These are phyloP conservation scores for Lethenteron reissneri DNA, from an alignment of 2,113 vertebrate species.

Conservation along the genomic window DNA sequence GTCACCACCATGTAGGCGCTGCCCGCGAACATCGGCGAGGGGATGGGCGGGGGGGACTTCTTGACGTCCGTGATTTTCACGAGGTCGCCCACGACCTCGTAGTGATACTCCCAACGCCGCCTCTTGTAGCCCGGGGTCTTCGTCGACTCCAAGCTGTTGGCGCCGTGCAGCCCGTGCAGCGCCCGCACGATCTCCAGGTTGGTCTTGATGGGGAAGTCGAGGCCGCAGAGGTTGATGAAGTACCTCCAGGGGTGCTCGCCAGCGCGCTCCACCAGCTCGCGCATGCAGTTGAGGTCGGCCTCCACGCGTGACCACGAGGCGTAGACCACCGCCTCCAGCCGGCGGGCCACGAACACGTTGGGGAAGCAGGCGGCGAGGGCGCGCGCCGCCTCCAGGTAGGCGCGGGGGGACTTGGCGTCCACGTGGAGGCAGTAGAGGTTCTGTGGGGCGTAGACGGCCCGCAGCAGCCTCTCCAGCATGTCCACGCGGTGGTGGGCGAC, in stretches of 20 bases:
- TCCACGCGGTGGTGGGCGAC: slow-evolving; percentile 73
- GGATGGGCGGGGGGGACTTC: neutral
- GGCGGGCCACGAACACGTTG: slow-evolving; percentile 3
- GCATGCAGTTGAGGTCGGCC: slow-evolving; percentile 8
- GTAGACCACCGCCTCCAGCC: neutral
- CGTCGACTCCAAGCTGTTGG: slow-evolving; percentile 24
- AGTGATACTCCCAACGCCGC: slow-evolving; percentile 1
- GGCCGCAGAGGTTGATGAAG: slow-evolving; percentile 7
- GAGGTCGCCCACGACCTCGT: neutral
- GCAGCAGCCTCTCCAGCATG: slow-evolving; percentile 59
- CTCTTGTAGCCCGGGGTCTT: neutral
- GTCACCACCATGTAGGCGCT: slow-evolving; percentile 6
- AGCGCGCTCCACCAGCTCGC: neutral
- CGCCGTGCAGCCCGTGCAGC: neutral
- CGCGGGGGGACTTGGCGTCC: neutral
- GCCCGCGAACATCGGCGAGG: neutral
- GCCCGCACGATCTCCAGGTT: slow-evolving; percentile 7
- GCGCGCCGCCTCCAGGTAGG: neutral
- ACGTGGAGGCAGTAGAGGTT: slow-evolving; percentile 9
- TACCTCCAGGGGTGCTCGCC: slow-evolving; percentile 5
- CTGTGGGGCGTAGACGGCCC: slow-evolving; percentile 33
- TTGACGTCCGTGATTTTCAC: neutral
- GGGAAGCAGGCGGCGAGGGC: slow-evolving; percentile 6
- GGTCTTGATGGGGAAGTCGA: slow-evolving; percentile 10
- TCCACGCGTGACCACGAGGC: slow-evolving; percentile 5